phyloP scores from a whole-genome alignment of 2,113 vertebrate species.

The rabbit (Oryctolagus cuniculus) region DNA sequence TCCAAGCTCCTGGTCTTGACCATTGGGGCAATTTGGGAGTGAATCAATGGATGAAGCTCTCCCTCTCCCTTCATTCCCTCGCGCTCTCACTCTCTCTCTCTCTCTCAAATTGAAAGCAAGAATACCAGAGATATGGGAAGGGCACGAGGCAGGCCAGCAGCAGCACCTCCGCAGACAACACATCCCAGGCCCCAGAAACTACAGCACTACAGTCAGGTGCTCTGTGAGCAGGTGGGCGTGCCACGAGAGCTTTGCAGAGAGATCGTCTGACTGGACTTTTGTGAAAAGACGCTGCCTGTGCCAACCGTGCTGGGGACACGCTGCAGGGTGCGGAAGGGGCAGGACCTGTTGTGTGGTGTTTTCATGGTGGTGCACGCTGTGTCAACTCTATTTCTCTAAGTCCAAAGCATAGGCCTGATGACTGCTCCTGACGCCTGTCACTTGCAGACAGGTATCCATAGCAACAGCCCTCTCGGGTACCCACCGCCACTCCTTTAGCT shows the following conservation, averaged over 20 bases:
- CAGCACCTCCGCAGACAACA: background rate
- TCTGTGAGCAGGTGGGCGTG: background rate
- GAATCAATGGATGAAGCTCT: no score
- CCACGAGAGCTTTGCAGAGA: background rate
- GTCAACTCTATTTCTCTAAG: background rate
- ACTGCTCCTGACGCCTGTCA: background rate
- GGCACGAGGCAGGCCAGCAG: background rate
- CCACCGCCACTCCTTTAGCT: background rate
- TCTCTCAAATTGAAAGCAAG: no score
- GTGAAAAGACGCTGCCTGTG: background rate
- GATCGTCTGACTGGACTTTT: background rate
- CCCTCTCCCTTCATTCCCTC: no score
- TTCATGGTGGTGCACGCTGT: background rate
- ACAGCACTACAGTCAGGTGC: fast-evolving
- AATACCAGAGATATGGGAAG: no score
- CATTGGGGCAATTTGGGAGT: no score
- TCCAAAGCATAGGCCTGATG: background rate
- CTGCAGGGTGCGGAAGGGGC: background rate
- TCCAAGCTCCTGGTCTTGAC: no score
- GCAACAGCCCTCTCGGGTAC: background rate
- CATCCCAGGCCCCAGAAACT: fast-evolving
- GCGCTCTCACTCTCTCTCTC: no score
- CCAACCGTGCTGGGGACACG: background rate
- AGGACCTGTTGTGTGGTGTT: no score
- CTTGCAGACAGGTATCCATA: background rate